Conservation (phyloP, 2,113 vertebrate genomes). For the Nicator chloris region DNA sequence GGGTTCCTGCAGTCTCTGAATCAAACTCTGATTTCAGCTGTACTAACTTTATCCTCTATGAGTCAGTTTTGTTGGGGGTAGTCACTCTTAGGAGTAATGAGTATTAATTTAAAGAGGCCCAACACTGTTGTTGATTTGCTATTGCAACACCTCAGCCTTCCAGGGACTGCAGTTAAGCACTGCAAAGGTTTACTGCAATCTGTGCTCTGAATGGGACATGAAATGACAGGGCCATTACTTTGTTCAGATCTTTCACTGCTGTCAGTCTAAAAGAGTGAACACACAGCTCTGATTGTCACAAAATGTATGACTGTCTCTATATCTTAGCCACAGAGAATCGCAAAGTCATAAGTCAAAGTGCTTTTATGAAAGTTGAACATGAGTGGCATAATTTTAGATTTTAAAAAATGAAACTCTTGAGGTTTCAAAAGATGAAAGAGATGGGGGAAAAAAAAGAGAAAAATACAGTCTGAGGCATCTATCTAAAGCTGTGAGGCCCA, state of each 20-base stretch:
- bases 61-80: background rate
- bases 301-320: background rate
- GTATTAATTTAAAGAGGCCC: background rate
- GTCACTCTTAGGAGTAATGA: background rate
- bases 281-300: background rate
- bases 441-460: background rate
- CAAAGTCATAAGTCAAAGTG: background rate
- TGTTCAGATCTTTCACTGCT: background rate
- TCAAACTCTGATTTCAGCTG: background rate
- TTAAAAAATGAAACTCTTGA: background rate
- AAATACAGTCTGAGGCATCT: background rate
- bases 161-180: background rate
- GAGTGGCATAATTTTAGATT: background rate
- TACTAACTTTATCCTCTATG: background rate
- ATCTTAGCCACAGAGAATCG: background rate
- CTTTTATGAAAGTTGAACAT: background rate
- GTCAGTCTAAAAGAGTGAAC: background rate
- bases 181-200: background rate
- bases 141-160: background rate
- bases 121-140: background rate
- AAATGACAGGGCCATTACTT: background rate
- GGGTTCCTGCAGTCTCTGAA: background rate
- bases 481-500: background rate
- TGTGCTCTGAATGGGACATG: background rate
- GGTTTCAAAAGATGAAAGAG: background rate